phyloP scores from a whole-genome alignment of 2,888 invertebrate genomes.

The Diplazon laetatorius region DNA sequence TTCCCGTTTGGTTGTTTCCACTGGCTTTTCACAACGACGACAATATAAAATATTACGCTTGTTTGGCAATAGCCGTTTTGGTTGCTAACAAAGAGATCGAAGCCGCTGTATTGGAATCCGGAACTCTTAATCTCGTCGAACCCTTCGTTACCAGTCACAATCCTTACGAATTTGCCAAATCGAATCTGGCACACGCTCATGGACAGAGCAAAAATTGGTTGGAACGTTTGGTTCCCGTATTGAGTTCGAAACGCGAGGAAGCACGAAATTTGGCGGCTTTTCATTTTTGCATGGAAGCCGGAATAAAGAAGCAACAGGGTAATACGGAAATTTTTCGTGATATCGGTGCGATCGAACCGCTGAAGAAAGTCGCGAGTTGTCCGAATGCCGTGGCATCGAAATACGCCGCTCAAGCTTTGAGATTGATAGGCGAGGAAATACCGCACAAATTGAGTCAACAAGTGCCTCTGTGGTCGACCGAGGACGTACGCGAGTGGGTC shows the following conservation, averaged over 20 bases:
- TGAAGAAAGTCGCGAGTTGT: slow-evolving; percentile 98
- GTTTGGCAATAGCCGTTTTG: slow-evolving; percentile 97
- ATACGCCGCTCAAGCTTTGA: slow-evolving; percentile 96
- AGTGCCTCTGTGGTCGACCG: slow-evolving; percentile 98
- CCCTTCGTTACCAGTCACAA: slow-evolving; percentile 97
- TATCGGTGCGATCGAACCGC: slow-evolving; percentile 96
- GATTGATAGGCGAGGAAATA: slow-evolving; percentile 97
- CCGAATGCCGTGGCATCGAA: slow-evolving; percentile 99
- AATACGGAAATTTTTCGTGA: slow-evolving; percentile 95
- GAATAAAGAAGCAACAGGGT: slow-evolving; percentile 96
- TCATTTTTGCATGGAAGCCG: slow-evolving; percentile 99
- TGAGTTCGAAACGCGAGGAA: slow-evolving; percentile 97
- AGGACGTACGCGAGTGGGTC: slow-evolving; percentile 99
- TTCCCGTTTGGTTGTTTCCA: slow-evolving; percentile 98
- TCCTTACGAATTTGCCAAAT: slow-evolving; percentile 97
- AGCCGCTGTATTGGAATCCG: slow-evolving; percentile 96
- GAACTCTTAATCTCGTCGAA: slow-evolving; percentile 97
- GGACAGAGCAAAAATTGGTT: slow-evolving; percentile 98
- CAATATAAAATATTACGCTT: slow-evolving; percentile 99
- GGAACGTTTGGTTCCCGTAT: slow-evolving; percentile 94
- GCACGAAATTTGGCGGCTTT: slow-evolving; percentile 98
- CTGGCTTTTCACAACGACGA: slow-evolving; percentile 98
- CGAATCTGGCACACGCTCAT: slow-evolving; percentile 95
- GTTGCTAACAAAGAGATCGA: slow-evolving; percentile 99
- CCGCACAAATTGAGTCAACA: slow-evolving; percentile 99